These are phyloP conservation scores for Lithobates sylvaticus DNA, from an alignment of 2,797 vertebrate genomes.

Conservation along the genomic window DNA sequence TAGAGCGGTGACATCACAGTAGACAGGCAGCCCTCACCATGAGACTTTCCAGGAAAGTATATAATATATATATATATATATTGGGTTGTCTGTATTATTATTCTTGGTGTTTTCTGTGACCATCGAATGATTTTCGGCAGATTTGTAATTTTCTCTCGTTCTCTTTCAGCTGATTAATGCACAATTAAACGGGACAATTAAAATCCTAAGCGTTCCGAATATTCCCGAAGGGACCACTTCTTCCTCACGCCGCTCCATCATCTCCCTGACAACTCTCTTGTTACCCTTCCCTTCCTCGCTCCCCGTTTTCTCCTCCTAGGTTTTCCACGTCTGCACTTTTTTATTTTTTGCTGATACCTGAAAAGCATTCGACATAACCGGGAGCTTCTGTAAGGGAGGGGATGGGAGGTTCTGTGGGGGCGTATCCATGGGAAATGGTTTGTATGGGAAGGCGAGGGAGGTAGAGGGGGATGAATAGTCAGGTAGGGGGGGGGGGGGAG, in stretches of 20 bases:
- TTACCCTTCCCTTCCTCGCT: not conserved
- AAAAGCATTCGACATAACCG: not conserved
- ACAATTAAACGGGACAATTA: slow-evolving; percentile 37
- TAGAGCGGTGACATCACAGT: not conserved
- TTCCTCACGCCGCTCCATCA: slow-evolving; percentile 41
- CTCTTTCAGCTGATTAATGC: slow-evolving; percentile 9
- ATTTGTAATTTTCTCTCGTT: not conserved
- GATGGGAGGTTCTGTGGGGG: slow-evolving; percentile 10
- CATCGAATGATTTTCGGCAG: too few relatives aligned
- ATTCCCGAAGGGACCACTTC: slow-evolving; percentile 57
- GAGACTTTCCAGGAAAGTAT: not conserved
- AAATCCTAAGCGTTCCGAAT: slow-evolving; percentile 41
- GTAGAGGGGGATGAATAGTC: slow-evolving; percentile 3
- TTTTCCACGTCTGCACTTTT: slow-evolving; percentile 25
- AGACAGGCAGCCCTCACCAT: too few relatives aligned
- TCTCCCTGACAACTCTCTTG: slow-evolving; percentile 26
- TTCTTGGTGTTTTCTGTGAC: too few relatives aligned
- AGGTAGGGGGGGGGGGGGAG: not conserved
- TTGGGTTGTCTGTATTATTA: not conserved
- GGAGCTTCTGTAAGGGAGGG: slow-evolving; percentile 25
- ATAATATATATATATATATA: too few relatives aligned
- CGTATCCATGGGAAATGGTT: not conserved
- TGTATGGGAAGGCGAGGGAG: not conserved
- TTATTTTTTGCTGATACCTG: not conserved
- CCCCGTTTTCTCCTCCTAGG: not conserved